Evolutionary conservation across 1,140 invertebrate genomes (phyloP), one percentile per base, ranked within the genome.

Genomic region (Venustaconcha ellipsiformis): DNA sequence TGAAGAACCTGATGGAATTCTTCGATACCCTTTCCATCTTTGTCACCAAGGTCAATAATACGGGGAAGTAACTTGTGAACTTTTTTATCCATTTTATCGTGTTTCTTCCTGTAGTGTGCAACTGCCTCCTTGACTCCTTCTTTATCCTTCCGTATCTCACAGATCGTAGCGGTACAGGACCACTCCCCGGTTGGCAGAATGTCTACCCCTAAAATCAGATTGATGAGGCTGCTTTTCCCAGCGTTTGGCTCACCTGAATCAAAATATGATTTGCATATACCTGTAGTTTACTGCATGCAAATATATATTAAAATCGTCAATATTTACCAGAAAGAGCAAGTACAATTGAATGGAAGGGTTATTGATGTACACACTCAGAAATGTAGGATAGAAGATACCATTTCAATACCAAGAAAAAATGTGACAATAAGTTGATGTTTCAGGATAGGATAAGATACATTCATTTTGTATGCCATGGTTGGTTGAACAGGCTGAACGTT

Each of bases 171-270:
- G 0, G 86, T 88, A 58, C 83, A 84, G 15, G 79, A 65, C 1
- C 86, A 72, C 14, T 82, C 76, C 17, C 74, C 78, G 0, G 80
- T 81, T 0, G 86, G 86, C 59, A 88, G 68, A 5, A 88, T 57
- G 14, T 78, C 70, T 37, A 68, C 68, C 5, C 80, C 81, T 1
- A 84, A 67, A 13, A 88, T n/a, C 0, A 84, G 78, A 69, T 88
- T 88, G 58, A 88, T 74, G 20, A 88, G 70, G 65, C 75, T 82
- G 72, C 81, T 83, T 72, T 86, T 86, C 12, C 85, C 85, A 0
- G 83, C 69, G 0, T 78, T 80, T 15, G 78, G 80, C 37, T 86
- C 85, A 14, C 85, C 85, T 86, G 37, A 48, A 48, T 48, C 6
- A 48, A 48, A 48, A 48, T 48, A 48, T 4, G 37, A 48, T 48